Evolutionary conservation across 2,888 invertebrate species (phyloP).

Genomic region (Scotopteryx bipunctaria): DNA sequence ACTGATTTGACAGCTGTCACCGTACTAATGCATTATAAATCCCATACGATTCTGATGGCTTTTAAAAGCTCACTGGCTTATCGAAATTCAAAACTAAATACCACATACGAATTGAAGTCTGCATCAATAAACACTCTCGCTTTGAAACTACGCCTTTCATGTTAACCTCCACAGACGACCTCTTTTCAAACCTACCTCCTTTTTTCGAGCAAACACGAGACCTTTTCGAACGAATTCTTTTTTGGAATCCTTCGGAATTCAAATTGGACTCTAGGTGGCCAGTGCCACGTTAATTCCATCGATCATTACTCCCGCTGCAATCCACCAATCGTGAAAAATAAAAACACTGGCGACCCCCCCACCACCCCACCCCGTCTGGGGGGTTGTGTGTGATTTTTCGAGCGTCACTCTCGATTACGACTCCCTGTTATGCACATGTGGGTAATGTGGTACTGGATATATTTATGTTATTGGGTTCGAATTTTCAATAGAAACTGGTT

Average conservation of each 20-base stretch:
- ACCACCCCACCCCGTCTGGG: constrained; percentile 49
- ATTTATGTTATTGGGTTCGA: constrained; percentile 26
- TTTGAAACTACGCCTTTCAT: constrained; percentile 16
- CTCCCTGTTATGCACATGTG: constrained; percentile 31
- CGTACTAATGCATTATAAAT: too few relatives aligned
- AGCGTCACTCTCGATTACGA: constrained; percentile 68
- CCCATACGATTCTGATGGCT: not conserved
- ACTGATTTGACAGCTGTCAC: too few relatives aligned
- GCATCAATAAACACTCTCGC: constrained; percentile 17
- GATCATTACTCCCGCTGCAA: constrained; percentile 81
- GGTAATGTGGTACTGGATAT: constrained; percentile 40
- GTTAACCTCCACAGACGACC: constrained; percentile 17
- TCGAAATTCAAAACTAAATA: constrained; percentile 14
- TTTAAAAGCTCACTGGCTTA: constrained; percentile 5
- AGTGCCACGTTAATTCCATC: constrained; percentile 79
- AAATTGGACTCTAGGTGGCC: constrained; percentile 64
- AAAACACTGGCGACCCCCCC: constrained; percentile 75
- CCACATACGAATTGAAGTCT: constrained; percentile 13
- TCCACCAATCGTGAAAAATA: constrained; percentile 81
- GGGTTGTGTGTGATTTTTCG: constrained; percentile 77
- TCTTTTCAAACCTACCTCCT: constrained; percentile 17
- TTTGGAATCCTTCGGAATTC: constrained; percentile 49
- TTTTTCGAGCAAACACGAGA: constrained; percentile 18
- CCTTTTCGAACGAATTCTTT: constrained; percentile 18
- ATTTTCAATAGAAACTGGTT: not conserved